Percentiles rank a stretch among this genome's conserved stretches.
Conservation (phyloP, 2,888 invertebrate genomes). For the Ochropacha duplaris region DNA sequence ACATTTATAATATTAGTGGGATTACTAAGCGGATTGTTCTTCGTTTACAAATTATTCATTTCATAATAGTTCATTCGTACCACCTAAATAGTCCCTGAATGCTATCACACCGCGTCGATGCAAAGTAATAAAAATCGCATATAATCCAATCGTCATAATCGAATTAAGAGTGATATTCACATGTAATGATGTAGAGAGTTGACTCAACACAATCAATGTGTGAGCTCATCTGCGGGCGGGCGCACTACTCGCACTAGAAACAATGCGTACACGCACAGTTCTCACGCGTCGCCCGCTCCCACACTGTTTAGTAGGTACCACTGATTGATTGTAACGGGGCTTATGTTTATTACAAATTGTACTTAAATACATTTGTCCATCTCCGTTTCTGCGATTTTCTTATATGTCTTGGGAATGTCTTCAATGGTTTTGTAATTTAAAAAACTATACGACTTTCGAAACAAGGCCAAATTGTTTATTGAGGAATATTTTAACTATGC, state of each 20-base stretch:
- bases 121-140: not conserved
- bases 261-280: constrained; percentile 53
- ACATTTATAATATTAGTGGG: no score
- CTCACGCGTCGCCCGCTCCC: constrained; percentile 70
- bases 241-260: constrained; percentile 51
- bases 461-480: no score
- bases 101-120: not conserved
- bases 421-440: not conserved
- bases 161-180: not conserved
- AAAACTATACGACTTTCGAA: no score
- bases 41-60: no score
- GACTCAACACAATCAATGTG: constrained; percentile 47
- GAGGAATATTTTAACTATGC: no score
- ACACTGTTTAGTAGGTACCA: constrained; percentile 61
- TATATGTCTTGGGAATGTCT: not conserved
- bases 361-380: constrained; percentile 6
- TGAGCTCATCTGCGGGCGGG: constrained; percentile 67
- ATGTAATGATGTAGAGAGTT: constrained; percentile 6
- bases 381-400: not conserved
- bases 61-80: no score
- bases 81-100: not conserved
- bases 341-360: constrained; percentile 43
- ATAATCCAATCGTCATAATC: not conserved
- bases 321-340: constrained; percentile 74
- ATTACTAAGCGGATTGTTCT: no score